Evolutionary conservation across 2,113 vertebrate genomes (phyloP), one percentile per base, ranked within the genome.

Genomic region (Conger conger): DNA sequence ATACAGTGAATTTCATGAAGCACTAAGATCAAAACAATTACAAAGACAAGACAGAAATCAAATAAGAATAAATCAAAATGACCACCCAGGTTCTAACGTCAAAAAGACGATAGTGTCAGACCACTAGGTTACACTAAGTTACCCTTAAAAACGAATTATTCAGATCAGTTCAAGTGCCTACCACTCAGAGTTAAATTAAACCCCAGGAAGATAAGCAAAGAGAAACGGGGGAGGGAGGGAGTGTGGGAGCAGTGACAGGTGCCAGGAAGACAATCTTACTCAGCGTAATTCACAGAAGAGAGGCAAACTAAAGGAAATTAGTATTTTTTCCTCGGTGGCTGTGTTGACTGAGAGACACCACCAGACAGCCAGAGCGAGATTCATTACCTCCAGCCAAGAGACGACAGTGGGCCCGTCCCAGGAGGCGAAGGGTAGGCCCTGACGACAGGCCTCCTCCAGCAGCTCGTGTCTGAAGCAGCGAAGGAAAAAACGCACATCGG

Each of bases 321-420:
- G 30, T 33, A 20, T 76, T 83, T 45, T n/a, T 18, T 30, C 33
- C 8, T 82, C 86, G 77, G 83, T 87, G 36, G 7, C 20, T 33
- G 1, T 76, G 0, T 8, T 54, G 76, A 78, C 76, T 78, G 76
- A 37, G 76, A 36, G 33, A 36, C 23, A 77, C 9, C 23, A 36
- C 20, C 9, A 78, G 6, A 78, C 16, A 37, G 35, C 20, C 18
- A 20, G 37, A 38, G 36, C 6, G 23, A 13, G 30, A 45, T 1
- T 27, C 18, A 20, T 36, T 94, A 97, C 97, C 96, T 98, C 97
- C 83, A 98, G 91, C 97, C 97, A 97, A 82, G 97, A 97, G 27
- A 98, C 97, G 38, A 98, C 97, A 0, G 97, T 98, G 60, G 97
- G 97, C 0, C 97, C 97, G 5, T 98, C 97, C 97, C 97, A 98